Base-by-base conservation (phyloP, 2,113 vertebrate genomes). In the Choloepus hoffmanni region DNA sequence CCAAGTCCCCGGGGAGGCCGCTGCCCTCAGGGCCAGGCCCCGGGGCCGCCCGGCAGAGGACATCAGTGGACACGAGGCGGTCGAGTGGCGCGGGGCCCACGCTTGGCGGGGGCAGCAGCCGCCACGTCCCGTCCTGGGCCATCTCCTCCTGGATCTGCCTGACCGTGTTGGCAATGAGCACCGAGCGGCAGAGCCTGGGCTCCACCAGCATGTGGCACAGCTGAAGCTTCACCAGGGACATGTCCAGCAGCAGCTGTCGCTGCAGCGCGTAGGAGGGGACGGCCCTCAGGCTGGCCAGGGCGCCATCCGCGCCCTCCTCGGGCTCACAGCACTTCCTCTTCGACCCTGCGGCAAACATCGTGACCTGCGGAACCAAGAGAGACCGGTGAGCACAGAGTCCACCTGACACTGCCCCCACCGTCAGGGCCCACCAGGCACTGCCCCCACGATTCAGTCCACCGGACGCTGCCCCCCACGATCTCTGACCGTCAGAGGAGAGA, bases 191-290 rank as follows among this genome's bases (percentile, higher is more conserved):
- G 78, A 99, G 99, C 98, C 99, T 99, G 67, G 99, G 99, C 95
- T 99, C 99, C 43, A 99, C 99, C 98, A 99, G 98, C 99, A 99
- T 99, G 98, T 99, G 99, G 98, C 99, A 99, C n/a, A 99, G 98
- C 98, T 99, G 99, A 94, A 99, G 99, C 98, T 99, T 99, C 97
- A 99, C 99, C 94, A 99, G 98, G 68, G 99, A 99, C 99, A 99
- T 99, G 98, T 99, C 99, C 93, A 99, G 98, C 63, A 99, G 98
- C 0, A 99, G 99, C 98, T 99, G 99, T 16, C 99, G 98, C 98
- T 99, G 99, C 76, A 99, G 98, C 92, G 99, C 99, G 94, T 99
- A 99, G 10, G 99, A 98, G n/a, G 99, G 98, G 79, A 98, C 96
- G 63, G 98, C 96, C 90, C 97, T 98, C 91, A 98, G 95, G 78